Evolutionary conservation across 2,113 vertebrate species (phyloP).

Genomic region (Crotalus viridis): DNA sequence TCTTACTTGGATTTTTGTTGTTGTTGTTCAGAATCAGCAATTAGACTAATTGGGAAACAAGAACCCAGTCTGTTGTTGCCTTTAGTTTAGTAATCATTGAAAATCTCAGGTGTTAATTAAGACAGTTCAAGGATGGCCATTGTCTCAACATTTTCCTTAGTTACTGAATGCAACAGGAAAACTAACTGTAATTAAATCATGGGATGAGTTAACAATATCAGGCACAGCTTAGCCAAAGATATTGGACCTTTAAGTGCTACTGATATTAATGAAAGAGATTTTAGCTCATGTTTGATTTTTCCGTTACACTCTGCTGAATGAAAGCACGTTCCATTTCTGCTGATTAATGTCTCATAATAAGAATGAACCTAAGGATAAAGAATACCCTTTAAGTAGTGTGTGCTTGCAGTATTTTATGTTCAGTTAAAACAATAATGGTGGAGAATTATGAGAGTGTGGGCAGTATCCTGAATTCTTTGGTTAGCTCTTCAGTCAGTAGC

Average conservation of each 20-base stretch:
- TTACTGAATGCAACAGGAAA: slow-evolving; percentile 1
- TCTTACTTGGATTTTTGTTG: background rate
- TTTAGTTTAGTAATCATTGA: slow-evolving; percentile 19
- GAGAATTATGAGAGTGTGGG: background rate
- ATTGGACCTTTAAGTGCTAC: background rate
- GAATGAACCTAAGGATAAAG: background rate
- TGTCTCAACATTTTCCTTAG: background rate
- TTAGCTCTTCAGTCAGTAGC: background rate
- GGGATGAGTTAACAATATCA: background rate
- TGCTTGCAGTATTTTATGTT: background rate
- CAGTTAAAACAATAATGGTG: background rate
- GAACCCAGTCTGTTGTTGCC: slow-evolving; percentile 16
- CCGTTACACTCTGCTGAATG: background rate
- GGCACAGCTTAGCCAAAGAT: background rate
- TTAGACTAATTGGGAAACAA: slow-evolving; percentile 2
- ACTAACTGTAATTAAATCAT: background rate
- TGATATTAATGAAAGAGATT: background rate
- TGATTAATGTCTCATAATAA: background rate
- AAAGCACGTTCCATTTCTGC: background rate
- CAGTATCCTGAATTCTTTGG: background rate
- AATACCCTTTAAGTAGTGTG: background rate
- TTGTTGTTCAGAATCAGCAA: background rate
- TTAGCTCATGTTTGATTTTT: background rate
- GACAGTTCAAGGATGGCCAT: background rate
- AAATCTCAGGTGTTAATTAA: slow-evolving; percentile 16